Evolutionary conservation across 1,140 invertebrate species (phyloP), one percentile per base, ranked within the genome.

Genomic region (Drosophila varians): DNA sequence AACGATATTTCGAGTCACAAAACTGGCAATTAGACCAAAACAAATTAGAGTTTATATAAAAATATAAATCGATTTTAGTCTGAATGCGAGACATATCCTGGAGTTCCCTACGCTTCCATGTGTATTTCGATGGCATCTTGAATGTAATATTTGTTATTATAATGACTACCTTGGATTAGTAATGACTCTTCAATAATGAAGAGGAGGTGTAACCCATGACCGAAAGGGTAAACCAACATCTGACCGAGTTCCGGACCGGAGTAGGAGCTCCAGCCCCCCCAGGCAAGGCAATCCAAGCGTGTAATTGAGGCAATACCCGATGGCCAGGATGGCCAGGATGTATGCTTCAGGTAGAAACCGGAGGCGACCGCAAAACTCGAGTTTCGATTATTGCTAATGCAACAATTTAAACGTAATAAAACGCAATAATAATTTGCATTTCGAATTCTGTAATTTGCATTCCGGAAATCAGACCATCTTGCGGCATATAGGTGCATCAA

Each of bases 401-500:
- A 38, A 58, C 70, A 79, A 68, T 42, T 76, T 69, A 86, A 75
- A 79, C 62, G 68, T 74, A 69, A 79, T 52, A 65, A 86, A 75
- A 79, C 62, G 68, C 66, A 69, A 79, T 52, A 65, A 73, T 76
- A 79, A 86, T 84, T 84, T 84, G 80, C 76, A 86, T 84, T 86
- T 79, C 36, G 54, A 84, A 78, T 84, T 83, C 43, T 74, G 72
- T 83, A 83, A 83, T 78, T 83, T 83, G 79, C 79, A 84, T 84
- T 79, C 60, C 57, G 19, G 16, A 65, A 86, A 86, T 74, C 77
- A 66, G 23, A 80, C 45, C 53, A 18, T 6, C 28, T 42, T 40
- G 25, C 25, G 43, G 54, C 4, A 26, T 9, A 3, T 11, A 38
- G 36, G 5, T 38, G 36, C 45, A 64, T 74, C n/a, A 74, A 74